A percentile compares a stretch with the other conserved stretches of the same genome.
phyloP scores from a whole-genome alignment of 2,113 vertebrate genomes.

The Cephalopholis sonnerati region DNA sequence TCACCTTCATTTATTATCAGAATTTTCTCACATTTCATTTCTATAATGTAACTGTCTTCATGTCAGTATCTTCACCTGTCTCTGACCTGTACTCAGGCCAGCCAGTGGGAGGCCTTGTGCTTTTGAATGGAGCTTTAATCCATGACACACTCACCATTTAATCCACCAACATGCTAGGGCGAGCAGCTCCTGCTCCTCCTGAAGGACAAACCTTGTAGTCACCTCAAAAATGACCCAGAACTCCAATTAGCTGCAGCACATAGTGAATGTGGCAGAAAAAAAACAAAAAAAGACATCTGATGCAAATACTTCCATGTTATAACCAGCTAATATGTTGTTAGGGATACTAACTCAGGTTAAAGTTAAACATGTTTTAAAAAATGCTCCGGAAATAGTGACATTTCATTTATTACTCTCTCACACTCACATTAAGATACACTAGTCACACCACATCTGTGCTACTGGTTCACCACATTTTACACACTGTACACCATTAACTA shows the following conservation, averaged over 20 bases:
- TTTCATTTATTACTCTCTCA: background rate
- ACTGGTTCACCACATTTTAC: background rate
- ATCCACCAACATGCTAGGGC: conserved; percentile 54
- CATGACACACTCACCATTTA: conserved; percentile 59
- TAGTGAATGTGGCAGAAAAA: no score
- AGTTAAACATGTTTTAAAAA: no score
- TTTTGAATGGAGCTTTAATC: conserved; percentile 64
- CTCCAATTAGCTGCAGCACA: background rate
- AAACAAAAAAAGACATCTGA: no score
- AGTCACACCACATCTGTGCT: background rate
- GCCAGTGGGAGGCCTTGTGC: background rate
- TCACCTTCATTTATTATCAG: no score
- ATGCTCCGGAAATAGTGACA: no score
- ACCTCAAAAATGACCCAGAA: conserved; percentile 39
- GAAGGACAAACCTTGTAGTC: conserved; percentile 57
- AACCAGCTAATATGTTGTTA: background rate
- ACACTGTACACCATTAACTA: background rate
- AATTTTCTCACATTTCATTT: no score
- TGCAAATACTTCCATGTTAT: background rate
- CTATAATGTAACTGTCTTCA: background rate
- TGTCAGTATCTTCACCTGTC: background rate
- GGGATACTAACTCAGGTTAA: no score
- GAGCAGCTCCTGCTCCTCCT: conserved; percentile 42
- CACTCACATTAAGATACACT: background rate
- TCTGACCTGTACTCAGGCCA: background rate